Conservation (phyloP, 1,140 invertebrate genomes). For the Heliothis subflexa region DNA sequence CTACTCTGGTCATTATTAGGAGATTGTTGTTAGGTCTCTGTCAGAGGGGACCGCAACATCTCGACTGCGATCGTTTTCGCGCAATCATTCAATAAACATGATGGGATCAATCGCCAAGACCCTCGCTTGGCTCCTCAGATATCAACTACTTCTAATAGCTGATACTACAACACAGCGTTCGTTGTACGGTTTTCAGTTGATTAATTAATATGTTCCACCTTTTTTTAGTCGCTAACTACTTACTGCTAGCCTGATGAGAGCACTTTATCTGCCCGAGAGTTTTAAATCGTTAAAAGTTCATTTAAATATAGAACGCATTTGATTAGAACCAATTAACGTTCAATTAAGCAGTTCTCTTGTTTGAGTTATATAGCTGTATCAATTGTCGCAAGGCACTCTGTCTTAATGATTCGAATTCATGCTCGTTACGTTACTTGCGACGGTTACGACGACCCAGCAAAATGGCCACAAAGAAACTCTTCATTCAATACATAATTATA, state of each 20-base stretch:
- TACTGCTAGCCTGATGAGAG: not conserved
- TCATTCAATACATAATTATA: constrained; percentile 33
- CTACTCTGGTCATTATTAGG: constrained; percentile 67
- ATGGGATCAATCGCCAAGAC: constrained; percentile 82
- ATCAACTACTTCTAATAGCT: constrained; percentile 70
- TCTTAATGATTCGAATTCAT: constrained; percentile 69
- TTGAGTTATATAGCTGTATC: constrained; percentile 70
- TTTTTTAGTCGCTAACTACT: not conserved
- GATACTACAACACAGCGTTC: constrained; percentile 20
- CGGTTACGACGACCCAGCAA: not conserved
- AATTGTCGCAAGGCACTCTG: constrained; percentile 76
- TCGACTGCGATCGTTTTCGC: constrained; percentile 78
- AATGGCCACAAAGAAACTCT: constrained; percentile 14
- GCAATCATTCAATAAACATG: constrained; percentile 85
- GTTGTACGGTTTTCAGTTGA: not conserved
- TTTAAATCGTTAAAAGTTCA: constrained; percentile 78
- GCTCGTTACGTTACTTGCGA: constrained; percentile 49
- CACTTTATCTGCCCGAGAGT: constrained; percentile 4
- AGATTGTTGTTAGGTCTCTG: constrained; percentile 64
- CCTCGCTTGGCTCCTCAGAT: constrained; percentile 77
- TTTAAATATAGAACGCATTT: constrained; percentile 86
- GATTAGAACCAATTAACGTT: constrained; percentile 85
- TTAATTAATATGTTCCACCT: not conserved
- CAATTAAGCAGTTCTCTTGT: constrained; percentile 82
- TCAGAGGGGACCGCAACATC: constrained; percentile 71